Base-by-base conservation (phyloP, 2,888 invertebrate genomes). In the Sesamia inferens region DNA sequence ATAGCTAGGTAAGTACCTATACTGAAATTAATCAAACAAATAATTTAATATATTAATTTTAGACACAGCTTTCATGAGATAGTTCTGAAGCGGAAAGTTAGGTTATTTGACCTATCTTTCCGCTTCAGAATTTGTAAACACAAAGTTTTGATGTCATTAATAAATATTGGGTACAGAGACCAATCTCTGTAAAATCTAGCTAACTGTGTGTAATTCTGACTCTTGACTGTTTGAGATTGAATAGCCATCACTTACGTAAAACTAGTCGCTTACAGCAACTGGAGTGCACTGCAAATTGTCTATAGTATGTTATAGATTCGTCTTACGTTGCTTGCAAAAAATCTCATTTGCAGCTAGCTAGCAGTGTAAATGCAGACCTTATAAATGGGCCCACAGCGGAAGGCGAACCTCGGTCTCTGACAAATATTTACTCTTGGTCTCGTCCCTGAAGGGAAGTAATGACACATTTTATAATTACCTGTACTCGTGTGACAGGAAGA, bases 401-500 rank as follows among this genome's bases (percentile, higher is more conserved):
- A 54, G 16, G 0, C 7, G 22, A 5, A 58, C 19, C 39, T 71
- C 6, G 5, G 24, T 55, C 54, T 55, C 48, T 65, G 24, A 24
- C 16, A 61, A 44, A 78, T 22, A 62, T 74, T 62, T 47, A 57
- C 48, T 44, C 22, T 16, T 42, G 42, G 71, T 10, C 47, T 62
- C 42, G 14, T 14, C 24, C 16, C 51, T 57, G 5, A 68, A 68
- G 47, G 42, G 39, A 68, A 69, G 70, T 68, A 47, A 70, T 48
- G n/a, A 48, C 31, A 67, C 55, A 69, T 39, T 69, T 68, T 62
- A 77, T 79, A 86, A 91, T 94, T 93, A 97, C 97, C 97, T 97
- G 96, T 98, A 98, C 92, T 98, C 98, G 92, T 99, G 99, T 10
- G 99, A 98, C 82, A 99, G 97, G 96, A 99, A 99, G 97, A 99